Percentiles rank a stretch among this genome's conserved stretches.
phyloP scores from a whole-genome alignment of 2,113 vertebrate species.

The Proterorhinus semilunaris region DNA sequence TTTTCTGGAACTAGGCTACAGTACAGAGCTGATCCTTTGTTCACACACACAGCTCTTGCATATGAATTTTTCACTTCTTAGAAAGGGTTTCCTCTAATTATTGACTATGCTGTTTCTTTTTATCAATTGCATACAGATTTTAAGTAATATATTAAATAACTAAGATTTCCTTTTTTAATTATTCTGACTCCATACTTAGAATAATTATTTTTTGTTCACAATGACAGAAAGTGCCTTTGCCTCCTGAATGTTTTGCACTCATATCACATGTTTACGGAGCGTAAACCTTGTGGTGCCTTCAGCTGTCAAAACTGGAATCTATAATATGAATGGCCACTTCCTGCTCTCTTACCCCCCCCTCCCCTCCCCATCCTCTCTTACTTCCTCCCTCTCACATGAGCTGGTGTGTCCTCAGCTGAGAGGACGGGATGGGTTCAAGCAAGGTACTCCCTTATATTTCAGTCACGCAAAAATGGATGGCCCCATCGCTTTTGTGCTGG shows the following conservation, averaged over 20 bases:
- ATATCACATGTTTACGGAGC: conserved; percentile 52
- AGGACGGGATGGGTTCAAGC: conserved; percentile 55
- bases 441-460: conserved; percentile 63
- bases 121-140: conserved; percentile 1
- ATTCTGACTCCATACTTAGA: conserved; percentile 6
- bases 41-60: conserved; percentile 42
- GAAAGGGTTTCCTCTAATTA: conserved; percentile 13
- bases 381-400: conserved; percentile 10
- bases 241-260: conserved; percentile 19
- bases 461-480: conserved; percentile 59
- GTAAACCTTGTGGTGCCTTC: conserved; percentile 57
- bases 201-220: background rate
- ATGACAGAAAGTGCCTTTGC: conserved; percentile 9
- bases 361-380: background rate
- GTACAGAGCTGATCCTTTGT: conserved; percentile 73
- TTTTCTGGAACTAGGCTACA: conserved; percentile 58
- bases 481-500: conserved; percentile 62
- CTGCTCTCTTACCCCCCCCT: conserved; percentile 39
- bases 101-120: background rate
- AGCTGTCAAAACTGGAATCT: conserved; percentile 54
- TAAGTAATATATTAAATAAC: background rate
- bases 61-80: conserved; percentile 33
- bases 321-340: conserved; percentile 64
- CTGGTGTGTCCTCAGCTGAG: conserved; percentile 52
- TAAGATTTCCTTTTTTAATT: background rate